Evolutionary conservation across 2,797 vertebrate species (phyloP).

Genomic region (Rhabdophis nuchalis): DNA sequence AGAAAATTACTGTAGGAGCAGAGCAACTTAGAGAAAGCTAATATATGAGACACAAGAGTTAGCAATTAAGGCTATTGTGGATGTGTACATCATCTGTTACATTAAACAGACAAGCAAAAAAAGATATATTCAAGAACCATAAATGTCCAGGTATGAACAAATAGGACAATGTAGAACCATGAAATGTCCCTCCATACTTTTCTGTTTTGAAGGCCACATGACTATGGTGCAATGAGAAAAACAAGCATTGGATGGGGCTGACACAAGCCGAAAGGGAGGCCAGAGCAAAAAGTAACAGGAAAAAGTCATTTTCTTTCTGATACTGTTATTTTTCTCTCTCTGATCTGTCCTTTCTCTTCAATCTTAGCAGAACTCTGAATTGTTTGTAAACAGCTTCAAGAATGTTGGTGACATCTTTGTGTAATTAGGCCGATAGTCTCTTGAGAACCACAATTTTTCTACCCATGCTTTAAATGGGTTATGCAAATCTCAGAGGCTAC

Average conservation of each 20-base stretch:
- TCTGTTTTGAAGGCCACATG: not conserved
- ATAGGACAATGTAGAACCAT: not conserved
- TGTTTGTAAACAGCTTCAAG: not conserved
- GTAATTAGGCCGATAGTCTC: not conserved
- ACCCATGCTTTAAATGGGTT: not conserved
- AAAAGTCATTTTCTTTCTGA: not conserved
- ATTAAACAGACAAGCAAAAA: not conserved
- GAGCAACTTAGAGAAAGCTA: not conserved
- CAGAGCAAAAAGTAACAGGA: not conserved
- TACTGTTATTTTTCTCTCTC: not conserved
- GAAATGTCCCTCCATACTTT: not conserved
- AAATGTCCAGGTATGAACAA: not conserved
- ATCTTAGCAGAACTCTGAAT: not conserved
- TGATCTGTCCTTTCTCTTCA: not conserved
- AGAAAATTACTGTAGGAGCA: not conserved
- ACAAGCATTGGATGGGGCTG: not conserved
- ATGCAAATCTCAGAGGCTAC: not conserved
- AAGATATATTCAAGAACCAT: not conserved
- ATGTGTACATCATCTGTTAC: not conserved
- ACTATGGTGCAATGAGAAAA: not conserved
- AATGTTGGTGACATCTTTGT: not conserved
- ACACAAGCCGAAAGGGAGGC: not conserved
- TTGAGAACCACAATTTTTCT: not conserved
- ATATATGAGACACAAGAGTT: not conserved
- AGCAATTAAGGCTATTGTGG: not conserved